Evolutionary conservation across 1,140 invertebrate species (phyloP).

Genomic region (Euborellia annulipes): DNA sequence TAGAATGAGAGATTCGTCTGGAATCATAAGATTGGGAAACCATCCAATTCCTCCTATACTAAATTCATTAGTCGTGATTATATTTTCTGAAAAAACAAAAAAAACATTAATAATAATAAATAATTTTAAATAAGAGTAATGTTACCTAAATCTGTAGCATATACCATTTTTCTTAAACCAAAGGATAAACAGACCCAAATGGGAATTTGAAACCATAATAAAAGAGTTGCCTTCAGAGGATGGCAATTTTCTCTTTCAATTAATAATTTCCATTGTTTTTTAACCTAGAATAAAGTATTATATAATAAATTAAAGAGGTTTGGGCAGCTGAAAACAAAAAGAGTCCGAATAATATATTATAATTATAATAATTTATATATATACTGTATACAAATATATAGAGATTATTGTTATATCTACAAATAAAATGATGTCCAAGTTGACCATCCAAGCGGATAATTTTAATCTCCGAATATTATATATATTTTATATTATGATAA

Average conservation of each 20-base stretch:
- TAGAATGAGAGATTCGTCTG: slow-evolving; percentile 51
- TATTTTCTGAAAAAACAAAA: slow-evolving; percentile 21
- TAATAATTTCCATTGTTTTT: slow-evolving; percentile 54
- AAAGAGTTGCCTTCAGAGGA: slow-evolving; percentile 58
- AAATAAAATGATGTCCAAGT: too few species aligned
- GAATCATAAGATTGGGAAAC: slow-evolving; percentile 56
- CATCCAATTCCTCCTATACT: slow-evolving; percentile 57
- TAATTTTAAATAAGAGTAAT: slow-evolving; percentile 4
- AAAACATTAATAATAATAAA: slow-evolving; percentile 1
- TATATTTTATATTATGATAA: too few species aligned
- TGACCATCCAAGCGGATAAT: too few species aligned
- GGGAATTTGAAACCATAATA: slow-evolving; percentile 65
- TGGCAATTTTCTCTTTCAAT: slow-evolving; percentile 76
- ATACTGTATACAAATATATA: too few species aligned
- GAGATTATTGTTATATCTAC: too few species aligned
- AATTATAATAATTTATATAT: too few species aligned
- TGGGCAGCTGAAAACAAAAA: too few species aligned
- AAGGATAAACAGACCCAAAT: slow-evolving; percentile 72
- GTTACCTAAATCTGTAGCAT: slow-evolving; percentile 32
- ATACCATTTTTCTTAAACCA: slow-evolving; percentile 66
- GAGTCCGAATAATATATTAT: too few species aligned
- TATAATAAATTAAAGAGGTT: too few species aligned
- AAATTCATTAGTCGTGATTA: slow-evolving; percentile 44
- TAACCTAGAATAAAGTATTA: slow-evolving; percentile 35
- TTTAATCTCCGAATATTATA: too few species aligned